Evolutionary conservation across 2,797 vertebrate species (phyloP), one percentile per base, ranked within the genome.

Genomic region (Liasis olivaceus): DNA sequence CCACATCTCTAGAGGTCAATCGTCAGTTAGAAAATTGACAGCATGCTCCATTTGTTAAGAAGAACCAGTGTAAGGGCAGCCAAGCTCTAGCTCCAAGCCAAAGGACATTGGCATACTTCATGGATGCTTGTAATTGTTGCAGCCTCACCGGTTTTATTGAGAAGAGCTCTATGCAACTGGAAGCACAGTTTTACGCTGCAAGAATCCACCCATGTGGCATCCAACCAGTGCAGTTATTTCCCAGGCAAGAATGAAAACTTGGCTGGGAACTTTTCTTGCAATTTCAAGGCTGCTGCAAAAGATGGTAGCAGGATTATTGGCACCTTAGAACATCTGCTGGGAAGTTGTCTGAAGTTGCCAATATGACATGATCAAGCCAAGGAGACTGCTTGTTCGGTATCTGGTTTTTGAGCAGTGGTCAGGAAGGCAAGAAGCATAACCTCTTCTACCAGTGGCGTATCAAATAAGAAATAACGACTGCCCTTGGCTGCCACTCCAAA

Each of bases 131-230:
- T 58, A 85, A 88, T 54, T 87, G 24, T 84, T 92, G 88, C 36
- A 89, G n/a, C 17, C 63, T n/a, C 77, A 28, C 81, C 66, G 81
- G n/a, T 69, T 89, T 92, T 69, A 89, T 12, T 85, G 62, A 89
- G 66, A n/a, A 15, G 51, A 81, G 36, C 22, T 81, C 13, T 4
- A 36, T 13, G 17, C n/a, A 31, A 86, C 11, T 60, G 24, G 63
- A 92, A 59, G 28, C 69, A 15, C 15, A 72, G 54, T 24, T 92
- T 31, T 60, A 86, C 9, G 26, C 28, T 90, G 9, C 12, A 60
- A 28, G 12, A 51, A 90, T 36, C 36, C 72, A 24, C 1, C 6
- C 20, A 69, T 63, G 26, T 1, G 28, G 26, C 54, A 59, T 17
- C 17, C 77, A 24, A 63, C 26, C 54, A 89, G 26, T 31, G 7